These are phyloP conservation scores for Betta splendens DNA, from an alignment of 2,797 vertebrate species.

Conservation along the genomic window DNA sequence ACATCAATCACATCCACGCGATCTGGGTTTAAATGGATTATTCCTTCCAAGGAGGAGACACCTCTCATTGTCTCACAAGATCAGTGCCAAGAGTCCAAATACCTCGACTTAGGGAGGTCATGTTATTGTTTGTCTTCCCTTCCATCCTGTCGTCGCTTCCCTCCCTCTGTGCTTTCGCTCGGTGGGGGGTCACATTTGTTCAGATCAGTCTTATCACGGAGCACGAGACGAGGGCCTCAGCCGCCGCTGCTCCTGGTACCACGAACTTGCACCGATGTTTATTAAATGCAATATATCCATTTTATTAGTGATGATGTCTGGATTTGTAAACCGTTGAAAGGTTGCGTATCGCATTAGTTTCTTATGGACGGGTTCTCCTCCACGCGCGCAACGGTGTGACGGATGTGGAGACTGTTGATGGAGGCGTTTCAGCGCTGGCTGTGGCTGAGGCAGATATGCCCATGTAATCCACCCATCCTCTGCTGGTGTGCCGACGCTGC, in stretches of 20 bases:
- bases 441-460: constrained; percentile 67
- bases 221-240: constrained; percentile 25
- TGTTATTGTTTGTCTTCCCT: constrained; percentile 46
- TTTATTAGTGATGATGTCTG: no score
- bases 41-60: constrained; percentile 73
- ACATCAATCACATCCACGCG: constrained; percentile 77
- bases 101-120: constrained; percentile 67
- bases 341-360: no score
- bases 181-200: no score
- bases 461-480: constrained; percentile 73
- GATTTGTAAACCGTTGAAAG: no score
- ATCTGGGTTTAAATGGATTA: constrained; percentile 76
- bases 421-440: constrained; percentile 61
- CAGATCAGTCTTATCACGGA: constrained; percentile 55
- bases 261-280: constrained; percentile 23
- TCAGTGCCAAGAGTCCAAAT: constrained; percentile 68
- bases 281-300: no score
- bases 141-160: constrained; percentile 33
- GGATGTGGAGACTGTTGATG: constrained; percentile 69
- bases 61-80: constrained; percentile 74
- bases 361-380: no score
- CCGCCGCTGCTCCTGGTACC: constrained; percentile 18
- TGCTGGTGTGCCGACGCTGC: constrained; percentile 62
- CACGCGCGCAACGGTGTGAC: constrained; percentile 57
- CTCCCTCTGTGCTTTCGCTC: no score